Conservation (phyloP, 2,888 invertebrate genomes). For the Meloe dianella region DNA sequence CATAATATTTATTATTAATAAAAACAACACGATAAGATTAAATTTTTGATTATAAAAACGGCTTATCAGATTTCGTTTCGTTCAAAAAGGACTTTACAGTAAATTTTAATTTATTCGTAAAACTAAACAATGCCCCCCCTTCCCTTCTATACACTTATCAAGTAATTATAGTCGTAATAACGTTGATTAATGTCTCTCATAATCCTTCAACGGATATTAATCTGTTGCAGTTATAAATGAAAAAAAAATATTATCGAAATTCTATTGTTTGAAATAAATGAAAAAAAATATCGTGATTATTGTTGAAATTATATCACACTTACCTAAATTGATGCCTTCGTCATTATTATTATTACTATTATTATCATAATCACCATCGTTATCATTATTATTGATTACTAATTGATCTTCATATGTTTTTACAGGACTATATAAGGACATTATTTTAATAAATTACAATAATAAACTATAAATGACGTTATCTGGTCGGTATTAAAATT, state of each 20-base stretch:
- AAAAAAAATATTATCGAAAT: background rate
- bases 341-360: too few relatives aligned
- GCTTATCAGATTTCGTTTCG: background rate
- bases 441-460: background rate
- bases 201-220: background rate
- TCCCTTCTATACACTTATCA: background rate
- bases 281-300: background rate
- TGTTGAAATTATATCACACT: background rate
- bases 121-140: background rate
- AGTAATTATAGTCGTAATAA: background rate
- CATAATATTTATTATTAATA: too few relatives aligned
- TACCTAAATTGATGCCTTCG: background rate
- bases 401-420: background rate
- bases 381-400: too few relatives aligned
- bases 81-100: background rate
- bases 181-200: background rate
- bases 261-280: background rate
- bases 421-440: background rate
- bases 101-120: background rate
- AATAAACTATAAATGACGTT: background rate
- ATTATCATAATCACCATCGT: too few relatives aligned
- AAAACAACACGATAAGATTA: too few relatives aligned
- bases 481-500: background rate
- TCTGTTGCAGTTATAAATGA: background rate
- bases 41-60: background rate